These are phyloP conservation scores for human DNA, from an alignment of 2,113 vertebrate species.

Conservation along the genomic window DNA sequence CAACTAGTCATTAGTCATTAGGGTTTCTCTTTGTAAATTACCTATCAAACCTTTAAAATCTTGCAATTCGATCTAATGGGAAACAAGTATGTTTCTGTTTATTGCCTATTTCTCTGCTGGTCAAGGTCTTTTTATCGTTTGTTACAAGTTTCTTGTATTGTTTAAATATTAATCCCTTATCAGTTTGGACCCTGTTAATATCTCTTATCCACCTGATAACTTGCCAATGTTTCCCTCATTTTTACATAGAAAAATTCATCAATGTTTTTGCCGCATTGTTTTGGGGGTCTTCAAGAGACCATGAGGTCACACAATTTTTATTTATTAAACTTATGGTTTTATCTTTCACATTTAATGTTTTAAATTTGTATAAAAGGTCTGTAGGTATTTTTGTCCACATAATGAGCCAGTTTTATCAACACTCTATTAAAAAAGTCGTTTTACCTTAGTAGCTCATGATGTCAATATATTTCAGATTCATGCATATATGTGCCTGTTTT, in stretches of 20 bases:
- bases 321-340: not conserved
- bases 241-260: not conserved
- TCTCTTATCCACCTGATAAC: not conserved
- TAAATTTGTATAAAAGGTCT: not conserved
- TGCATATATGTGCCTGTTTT: not conserved
- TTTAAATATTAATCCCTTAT: not conserved
- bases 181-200: not conserved
- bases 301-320: not conserved
- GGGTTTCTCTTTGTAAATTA: not conserved
- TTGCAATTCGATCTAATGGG: not conserved
- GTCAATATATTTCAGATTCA: not conserved
- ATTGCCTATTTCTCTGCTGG: not conserved
- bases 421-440: not conserved
- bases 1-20: not conserved
- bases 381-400: not conserved
- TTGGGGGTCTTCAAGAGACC: not conserved
- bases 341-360: conserved; percentile 6
- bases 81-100: not conserved
- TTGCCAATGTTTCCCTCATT: not conserved
- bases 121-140: not conserved
- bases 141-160: not conserved
- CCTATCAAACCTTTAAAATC: not conserved
- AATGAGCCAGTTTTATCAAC: not conserved
- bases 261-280: not conserved
- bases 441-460: not conserved